phyloP scores from a whole-genome alignment of 2,113 vertebrate genomes.

The Paradoxurus hermaphroditus region DNA sequence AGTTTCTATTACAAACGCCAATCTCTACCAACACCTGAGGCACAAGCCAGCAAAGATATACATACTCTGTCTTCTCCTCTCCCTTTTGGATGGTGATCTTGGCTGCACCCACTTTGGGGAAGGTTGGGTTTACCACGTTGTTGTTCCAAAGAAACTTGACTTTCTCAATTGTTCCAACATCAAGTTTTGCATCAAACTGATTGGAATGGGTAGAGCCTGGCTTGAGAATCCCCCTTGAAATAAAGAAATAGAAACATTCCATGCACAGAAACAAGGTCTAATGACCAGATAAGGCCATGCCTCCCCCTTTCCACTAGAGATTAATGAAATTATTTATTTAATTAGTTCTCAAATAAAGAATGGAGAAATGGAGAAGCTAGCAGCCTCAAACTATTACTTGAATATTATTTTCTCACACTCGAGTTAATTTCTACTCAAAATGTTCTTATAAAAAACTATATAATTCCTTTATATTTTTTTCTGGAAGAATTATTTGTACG shows the following conservation, averaged over 20 bases:
- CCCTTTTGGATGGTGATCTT: slow-evolving; percentile 81
- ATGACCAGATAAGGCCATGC: not conserved
- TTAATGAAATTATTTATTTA: not conserved
- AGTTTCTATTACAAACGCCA: not conserved
- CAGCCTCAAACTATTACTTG: not conserved
- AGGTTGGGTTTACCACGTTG: slow-evolving; percentile 80
- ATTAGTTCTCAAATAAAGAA: not conserved
- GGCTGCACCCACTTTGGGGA: slow-evolving; percentile 86
- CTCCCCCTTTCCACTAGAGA: not conserved
- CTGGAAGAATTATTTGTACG: not conserved
- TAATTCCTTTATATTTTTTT: not conserved
- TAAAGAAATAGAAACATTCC: not conserved
- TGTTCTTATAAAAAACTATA: not conserved
- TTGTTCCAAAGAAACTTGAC: slow-evolving; percentile 95
- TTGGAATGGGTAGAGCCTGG: slow-evolving; percentile 81
- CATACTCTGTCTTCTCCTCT: slow-evolving; percentile 78
- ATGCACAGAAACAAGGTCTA: not conserved
- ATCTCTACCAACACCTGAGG: not conserved
- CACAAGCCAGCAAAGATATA: not conserved
- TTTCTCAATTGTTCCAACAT: slow-evolving; percentile 83
- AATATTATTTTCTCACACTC: not conserved
- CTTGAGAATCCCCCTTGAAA: slow-evolving; percentile 79
- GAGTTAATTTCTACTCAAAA: not conserved
- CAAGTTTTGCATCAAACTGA: slow-evolving; percentile 80
- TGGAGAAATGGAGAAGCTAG: not conserved